phyloP scores from a whole-genome alignment of 2,113 vertebrate species.

The Pteronura brasiliensis region DNA sequence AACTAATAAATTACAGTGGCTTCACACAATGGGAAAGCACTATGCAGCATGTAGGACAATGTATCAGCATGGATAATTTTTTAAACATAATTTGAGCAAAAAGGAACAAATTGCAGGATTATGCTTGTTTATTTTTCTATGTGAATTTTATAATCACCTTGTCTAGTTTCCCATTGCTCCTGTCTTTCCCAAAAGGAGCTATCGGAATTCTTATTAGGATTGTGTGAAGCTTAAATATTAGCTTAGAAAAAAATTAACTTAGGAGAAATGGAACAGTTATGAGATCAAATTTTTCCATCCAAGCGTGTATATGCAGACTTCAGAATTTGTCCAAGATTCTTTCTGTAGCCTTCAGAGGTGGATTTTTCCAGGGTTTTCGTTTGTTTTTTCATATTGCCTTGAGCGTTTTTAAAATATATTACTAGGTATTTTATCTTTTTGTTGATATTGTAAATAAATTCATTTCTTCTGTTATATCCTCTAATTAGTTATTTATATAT shows the following conservation, averaged over 20 bases:
- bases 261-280: neutral
- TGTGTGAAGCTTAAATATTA: conserved; percentile 23
- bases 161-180: neutral
- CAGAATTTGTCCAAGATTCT: neutral
- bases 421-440: neutral
- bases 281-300: neutral
- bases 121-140: conserved; percentile 19
- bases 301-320: neutral
- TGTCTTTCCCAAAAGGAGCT: neutral
- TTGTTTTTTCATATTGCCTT: neutral
- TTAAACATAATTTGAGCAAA: neutral
- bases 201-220: conserved; percentile 9
- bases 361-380: neutral
- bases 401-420: conserved; percentile 19
- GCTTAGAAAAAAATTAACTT: conserved; percentile 39
- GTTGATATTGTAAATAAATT: neutral
- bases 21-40: neutral
- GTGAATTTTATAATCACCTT: conserved; percentile 31
- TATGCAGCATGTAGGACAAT: neutral
- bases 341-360: neutral
- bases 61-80: neutral
- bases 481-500: neutral
- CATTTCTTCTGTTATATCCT: neutral
- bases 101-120: conserved; percentile 7
- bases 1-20: neutral